Conservation (phyloP, 2,113 vertebrate species). For the Rhinoptilus africanus region DNA sequence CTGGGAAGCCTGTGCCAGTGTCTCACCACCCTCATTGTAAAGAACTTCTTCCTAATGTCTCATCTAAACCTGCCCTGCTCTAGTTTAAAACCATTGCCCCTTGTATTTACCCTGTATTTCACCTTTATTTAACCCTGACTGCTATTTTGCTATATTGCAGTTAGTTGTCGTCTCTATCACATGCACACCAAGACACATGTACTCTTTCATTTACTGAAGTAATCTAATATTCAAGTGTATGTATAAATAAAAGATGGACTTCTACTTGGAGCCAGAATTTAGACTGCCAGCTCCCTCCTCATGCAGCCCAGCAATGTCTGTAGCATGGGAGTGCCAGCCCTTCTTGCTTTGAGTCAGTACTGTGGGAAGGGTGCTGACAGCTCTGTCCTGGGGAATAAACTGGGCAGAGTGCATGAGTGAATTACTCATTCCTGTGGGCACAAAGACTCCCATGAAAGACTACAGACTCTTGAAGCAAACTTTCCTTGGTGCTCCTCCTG, state of each 20-base stretch:
- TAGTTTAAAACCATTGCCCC: too few relatives aligned
- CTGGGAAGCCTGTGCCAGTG: too few relatives aligned
- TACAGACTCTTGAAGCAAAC: neutral
- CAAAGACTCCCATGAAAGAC: neutral
- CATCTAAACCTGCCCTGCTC: too few relatives aligned
- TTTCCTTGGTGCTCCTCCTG: neutral
- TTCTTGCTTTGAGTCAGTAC: neutral
- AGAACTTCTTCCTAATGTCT: too few relatives aligned
- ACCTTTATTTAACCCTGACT: neutral
- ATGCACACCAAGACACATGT: neutral
- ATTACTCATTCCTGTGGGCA: neutral
- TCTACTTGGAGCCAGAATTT: neutral
- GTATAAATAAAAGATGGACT: neutral
- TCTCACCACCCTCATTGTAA: too few relatives aligned
- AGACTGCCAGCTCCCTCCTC: neutral
- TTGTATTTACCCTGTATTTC: neutral
- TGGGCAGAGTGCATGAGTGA: neutral
- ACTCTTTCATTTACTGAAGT: neutral
- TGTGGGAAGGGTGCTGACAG: neutral
- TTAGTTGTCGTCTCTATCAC: neutral
- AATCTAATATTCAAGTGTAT: neutral
- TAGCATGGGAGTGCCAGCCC: neutral
- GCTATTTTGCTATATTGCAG: neutral
- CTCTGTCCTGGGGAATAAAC: neutral
- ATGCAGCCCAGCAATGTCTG: neutral